phyloP scores from a whole-genome alignment of 2,113 vertebrate genomes.

The Cnemophilus loriae region DNA sequence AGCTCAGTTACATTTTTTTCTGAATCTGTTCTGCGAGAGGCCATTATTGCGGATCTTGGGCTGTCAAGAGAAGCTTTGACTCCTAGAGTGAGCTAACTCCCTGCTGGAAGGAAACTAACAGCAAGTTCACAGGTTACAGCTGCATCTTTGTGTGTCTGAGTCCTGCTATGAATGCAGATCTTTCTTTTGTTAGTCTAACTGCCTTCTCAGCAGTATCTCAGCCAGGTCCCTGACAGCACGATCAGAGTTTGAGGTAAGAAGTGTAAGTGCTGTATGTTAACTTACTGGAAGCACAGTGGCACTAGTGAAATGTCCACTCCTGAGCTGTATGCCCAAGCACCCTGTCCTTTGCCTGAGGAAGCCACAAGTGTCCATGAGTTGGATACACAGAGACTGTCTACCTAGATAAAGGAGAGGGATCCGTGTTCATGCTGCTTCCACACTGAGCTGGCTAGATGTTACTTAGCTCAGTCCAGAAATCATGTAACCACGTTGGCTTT shows the following conservation, averaged over 20 bases:
- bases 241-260: background rate
- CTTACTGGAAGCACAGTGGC: background rate
- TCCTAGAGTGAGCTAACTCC: background rate
- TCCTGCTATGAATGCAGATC: background rate
- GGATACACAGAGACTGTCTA: background rate
- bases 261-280: background rate
- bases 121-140: constrained; percentile 7
- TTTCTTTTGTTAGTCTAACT: constrained; percentile 6
- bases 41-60: background rate
- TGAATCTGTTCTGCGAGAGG: background rate
- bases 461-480: background rate
- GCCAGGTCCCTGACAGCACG: background rate
- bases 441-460: background rate
- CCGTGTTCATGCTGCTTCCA: background rate
- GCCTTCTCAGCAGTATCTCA: constrained; percentile 7
- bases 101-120: background rate
- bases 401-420: background rate
- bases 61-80: background rate
- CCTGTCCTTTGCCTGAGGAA: background rate
- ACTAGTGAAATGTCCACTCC: background rate
- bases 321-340: background rate
- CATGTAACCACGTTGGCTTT: background rate
- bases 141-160: background rate
- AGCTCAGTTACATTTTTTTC: background rate
- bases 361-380: background rate